Base-by-base conservation (phyloP, 2,797 vertebrate genomes). In the Enteromius viviparus region DNA sequence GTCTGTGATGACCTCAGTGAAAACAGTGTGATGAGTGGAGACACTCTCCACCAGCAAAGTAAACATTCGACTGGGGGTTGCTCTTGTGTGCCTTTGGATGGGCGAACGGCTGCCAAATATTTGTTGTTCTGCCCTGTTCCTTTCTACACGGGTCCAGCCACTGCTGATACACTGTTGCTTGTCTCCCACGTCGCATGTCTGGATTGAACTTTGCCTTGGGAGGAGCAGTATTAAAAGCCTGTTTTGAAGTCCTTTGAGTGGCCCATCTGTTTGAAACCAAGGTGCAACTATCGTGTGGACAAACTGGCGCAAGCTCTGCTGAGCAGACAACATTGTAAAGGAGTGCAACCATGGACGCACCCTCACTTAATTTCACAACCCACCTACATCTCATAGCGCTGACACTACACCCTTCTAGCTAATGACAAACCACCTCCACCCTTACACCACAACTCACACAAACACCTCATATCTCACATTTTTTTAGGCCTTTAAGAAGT, bases 311-410 rank as follows among this genome's bases (percentile, higher is more conserved):
- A 91, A 84, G 88, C 90, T 86, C 84, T 87, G 88, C 86, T 92
- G 91, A 92, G 90, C 85, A 91, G 90, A 94, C 90, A 86, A 87
- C 86, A 91, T 91, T 91, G 85, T 88, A 89, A 60, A 88, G 87
- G 90, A 92, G 88, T 90, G 88, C 84, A 87, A 90, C 92, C 90
- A 92, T 88, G 88, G 94, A 91, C 90, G 86, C 92, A 90, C 90
- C 92, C 92, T 89, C 90, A 88, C 90, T 91, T 93, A 92, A 92
- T 92, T 91, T 92, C 91, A 93, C 89, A 90, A 76, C 87, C 86
- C 72, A 87, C 83, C 78, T 47, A 89, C 86, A 69, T 84, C 76
- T 77, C 37, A 74, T 37, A 85, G 81, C 72, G 45, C 40, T 84
- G 81, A 82, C 86, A 87, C 85, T 87, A 88, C 89, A 87, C 83